These are phyloP conservation scores for Eupithecia abbreviata DNA, from an alignment of 2,888 invertebrate species.

Conservation along the genomic window DNA sequence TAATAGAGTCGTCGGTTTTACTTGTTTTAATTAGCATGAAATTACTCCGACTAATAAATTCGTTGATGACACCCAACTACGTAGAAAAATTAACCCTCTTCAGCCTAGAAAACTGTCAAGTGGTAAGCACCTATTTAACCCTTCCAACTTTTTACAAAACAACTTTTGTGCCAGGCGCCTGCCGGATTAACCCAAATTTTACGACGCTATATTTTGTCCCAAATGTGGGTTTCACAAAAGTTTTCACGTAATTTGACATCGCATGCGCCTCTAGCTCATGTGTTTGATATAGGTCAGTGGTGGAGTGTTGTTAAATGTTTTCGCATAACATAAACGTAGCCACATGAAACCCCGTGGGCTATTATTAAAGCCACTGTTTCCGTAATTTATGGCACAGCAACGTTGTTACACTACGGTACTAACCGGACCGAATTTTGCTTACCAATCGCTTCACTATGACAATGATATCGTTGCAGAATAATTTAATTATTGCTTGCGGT, in stretches of 20 bases:
- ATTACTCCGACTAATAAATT: not conserved
- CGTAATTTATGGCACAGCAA: conserved; percentile 31
- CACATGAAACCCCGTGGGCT: conserved; percentile 25
- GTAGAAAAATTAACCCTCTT: conserved; percentile 4
- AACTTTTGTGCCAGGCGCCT: conserved; percentile 17
- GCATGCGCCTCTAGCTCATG: conserved; percentile 14
- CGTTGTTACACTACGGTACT: conserved; percentile 21
- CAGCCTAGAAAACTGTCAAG: conserved; percentile 5
- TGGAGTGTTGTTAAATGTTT: conserved; percentile 22
- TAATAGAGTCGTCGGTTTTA: not conserved
- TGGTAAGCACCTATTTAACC: conserved; percentile 2
- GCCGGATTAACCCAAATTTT: conserved; percentile 15
- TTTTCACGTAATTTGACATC: conserved; percentile 17
- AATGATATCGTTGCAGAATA: not conserved
- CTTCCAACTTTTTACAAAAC: conserved; percentile 14
- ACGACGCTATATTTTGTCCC: conserved; percentile 8
- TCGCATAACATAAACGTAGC: conserved; percentile 23
- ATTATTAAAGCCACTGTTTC: conserved; percentile 23
- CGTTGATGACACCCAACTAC: not conserved
- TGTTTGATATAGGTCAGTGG: conserved; percentile 23
- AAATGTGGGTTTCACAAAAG: conserved; percentile 8
- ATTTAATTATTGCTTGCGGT: too few relatives aligned
- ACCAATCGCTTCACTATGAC: not conserved
- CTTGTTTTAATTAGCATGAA: not conserved
- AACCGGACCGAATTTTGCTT: not conserved